These are phyloP conservation scores for Cichladusa arquata DNA, from an alignment of 2,113 vertebrate species.

Conservation along the genomic window DNA sequence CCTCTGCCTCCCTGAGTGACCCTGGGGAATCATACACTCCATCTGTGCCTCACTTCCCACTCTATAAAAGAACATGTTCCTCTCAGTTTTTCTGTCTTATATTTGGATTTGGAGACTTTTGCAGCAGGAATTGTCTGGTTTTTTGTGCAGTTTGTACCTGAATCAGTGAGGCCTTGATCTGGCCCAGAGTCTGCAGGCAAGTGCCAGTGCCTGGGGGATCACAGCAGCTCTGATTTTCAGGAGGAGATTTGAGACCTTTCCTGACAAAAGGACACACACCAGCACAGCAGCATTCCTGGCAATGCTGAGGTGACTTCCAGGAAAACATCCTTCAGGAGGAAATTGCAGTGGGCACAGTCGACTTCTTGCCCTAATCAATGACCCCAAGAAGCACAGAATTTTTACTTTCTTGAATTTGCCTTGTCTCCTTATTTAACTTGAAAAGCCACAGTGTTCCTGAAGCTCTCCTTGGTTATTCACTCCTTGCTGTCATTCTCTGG, in stretches of 20 bases:
- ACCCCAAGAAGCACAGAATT: background rate
- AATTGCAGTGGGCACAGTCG: fast-evolving
- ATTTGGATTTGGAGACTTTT: background rate
- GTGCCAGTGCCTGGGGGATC: background rate
- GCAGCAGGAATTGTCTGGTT: background rate
- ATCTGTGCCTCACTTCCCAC: background rate
- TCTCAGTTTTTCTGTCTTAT: fast-evolving
- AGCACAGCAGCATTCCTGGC: background rate
- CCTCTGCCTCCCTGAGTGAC: background rate
- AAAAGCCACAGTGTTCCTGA: background rate
- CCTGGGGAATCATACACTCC: background rate
- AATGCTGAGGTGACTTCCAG: background rate
- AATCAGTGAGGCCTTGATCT: background rate
- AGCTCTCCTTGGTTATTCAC: background rate
- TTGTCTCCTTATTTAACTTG: background rate
- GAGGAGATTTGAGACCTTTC: background rate
- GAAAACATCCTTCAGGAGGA: background rate
- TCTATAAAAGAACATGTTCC: fast-evolving
- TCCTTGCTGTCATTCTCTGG: background rate
- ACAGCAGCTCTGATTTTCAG: background rate
- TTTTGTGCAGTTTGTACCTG: background rate
- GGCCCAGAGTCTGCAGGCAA: background rate
- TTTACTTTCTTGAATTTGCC: background rate
- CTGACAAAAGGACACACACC: background rate
- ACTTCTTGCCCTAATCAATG: background rate